A percentile compares a stretch with the other conserved stretches of the same genome.
phyloP scores from a whole-genome alignment of 2,113 vertebrate species.

The Alosa alosa region DNA sequence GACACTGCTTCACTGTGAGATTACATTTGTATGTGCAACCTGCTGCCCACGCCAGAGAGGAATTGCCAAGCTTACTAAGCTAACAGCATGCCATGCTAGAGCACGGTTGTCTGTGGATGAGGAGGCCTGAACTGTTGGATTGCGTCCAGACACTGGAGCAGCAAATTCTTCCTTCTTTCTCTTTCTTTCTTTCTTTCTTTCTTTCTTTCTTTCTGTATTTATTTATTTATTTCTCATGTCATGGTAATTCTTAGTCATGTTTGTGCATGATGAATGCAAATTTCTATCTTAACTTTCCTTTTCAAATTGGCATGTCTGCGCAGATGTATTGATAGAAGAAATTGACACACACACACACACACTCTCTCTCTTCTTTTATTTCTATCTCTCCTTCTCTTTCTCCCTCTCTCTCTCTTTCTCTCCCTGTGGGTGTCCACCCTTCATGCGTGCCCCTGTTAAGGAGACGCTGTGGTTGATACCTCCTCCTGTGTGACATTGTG shows the following conservation, averaged over 20 bases:
- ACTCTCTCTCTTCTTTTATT: background rate
- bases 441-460: background rate
- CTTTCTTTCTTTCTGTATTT: background rate
- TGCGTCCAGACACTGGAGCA: background rate
- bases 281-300: too few relatives aligned
- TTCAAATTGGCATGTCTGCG: too few relatives aligned
- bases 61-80: background rate
- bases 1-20: background rate
- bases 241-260: too few relatives aligned
- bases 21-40: background rate
- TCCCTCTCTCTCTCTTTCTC: background rate
- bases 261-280: too few relatives aligned
- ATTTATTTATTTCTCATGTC: background rate
- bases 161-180: background rate
- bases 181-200: background rate
- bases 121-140: background rate
- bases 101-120: background rate
- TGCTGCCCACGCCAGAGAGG: background rate
- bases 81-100: background rate
- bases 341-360: too few relatives aligned
- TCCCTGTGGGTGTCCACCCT: background rate
- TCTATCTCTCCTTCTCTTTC: background rate
- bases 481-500: background rate
- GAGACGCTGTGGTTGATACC: background rate
- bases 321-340: too few relatives aligned